Conservation (phyloP, 2,113 vertebrate genomes). For the Machaerirhynchus nigripectus region DNA sequence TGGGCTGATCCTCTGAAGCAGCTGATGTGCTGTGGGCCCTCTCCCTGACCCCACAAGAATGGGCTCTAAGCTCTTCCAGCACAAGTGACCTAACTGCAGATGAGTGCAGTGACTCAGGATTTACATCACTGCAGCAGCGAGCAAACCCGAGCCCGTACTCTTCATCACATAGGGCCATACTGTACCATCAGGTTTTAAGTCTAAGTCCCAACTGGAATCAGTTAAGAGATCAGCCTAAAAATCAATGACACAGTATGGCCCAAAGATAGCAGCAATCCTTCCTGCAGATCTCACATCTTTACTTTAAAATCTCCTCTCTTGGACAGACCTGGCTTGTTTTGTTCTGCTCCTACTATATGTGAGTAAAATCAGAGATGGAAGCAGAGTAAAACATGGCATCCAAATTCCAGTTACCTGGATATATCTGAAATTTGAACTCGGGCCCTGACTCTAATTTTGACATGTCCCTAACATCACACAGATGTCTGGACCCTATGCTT, state of each 20-base stretch:
- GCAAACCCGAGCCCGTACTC: not conserved
- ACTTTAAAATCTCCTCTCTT: constrained; percentile 24
- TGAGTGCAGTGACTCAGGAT: not conserved
- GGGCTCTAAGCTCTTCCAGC: not conserved
- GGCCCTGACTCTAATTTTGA: not conserved
- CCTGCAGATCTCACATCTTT: constrained; percentile 20
- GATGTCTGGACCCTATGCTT: not conserved
- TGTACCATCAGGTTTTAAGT: constrained; percentile 5
- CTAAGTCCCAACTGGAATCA: not conserved
- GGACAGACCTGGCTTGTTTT: not conserved
- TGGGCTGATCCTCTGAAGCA: not conserved
- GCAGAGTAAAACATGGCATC: not conserved
- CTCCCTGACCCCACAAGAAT: not conserved
- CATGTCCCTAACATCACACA: not conserved
- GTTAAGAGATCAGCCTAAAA: constrained; percentile 52
- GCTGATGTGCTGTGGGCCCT: not conserved
- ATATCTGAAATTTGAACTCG: not conserved
- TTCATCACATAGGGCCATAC: not conserved
- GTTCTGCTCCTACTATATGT: not conserved
- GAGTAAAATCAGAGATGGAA: not conserved
- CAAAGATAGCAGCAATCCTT: constrained; percentile 45
- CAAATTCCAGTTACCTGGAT: not conserved
- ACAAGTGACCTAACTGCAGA: not conserved
- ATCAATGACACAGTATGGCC: constrained; percentile 34
- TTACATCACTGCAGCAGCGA: not conserved